These are phyloP conservation scores for Caenorhabditis sp. DNA, from an alignment of 2,888 invertebrate genomes.

Conservation along the genomic window DNA sequence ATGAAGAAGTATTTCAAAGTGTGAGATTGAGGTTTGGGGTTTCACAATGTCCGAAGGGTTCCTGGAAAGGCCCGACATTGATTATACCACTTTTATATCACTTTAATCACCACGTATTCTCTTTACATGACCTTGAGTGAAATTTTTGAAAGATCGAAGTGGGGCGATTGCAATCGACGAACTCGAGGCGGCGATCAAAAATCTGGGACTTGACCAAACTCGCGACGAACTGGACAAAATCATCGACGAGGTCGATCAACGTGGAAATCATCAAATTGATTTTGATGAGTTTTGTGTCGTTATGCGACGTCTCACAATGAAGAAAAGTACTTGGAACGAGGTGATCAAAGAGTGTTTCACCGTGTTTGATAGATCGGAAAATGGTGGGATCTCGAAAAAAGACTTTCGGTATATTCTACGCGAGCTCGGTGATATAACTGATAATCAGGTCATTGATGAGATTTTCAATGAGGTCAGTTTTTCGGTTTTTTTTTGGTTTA, in stretches of 20 bases:
- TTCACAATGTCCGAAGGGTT: too few species aligned
- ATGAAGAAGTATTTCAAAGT: too few species aligned
- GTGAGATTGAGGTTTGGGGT: too few species aligned
- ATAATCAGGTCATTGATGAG: slow-evolving; percentile 64
- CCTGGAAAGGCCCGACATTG: too few species aligned
- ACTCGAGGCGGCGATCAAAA: slow-evolving; percentile 66
- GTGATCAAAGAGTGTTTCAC: slow-evolving; percentile 46
- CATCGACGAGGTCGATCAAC: slow-evolving; percentile 66
- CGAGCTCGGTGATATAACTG: slow-evolving; percentile 67
- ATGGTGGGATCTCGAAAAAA: slow-evolving; percentile 61
- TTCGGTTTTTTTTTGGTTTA: too few species aligned
- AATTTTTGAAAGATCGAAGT: slow-evolving; percentile 58
- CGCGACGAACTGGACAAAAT: slow-evolving; percentile 66
- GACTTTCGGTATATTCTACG: slow-evolving; percentile 68
- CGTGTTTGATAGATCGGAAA: slow-evolving; percentile 54
- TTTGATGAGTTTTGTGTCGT: slow-evolving; percentile 66
- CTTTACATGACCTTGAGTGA: too few species aligned
- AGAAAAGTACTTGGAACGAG: slow-evolving; percentile 68
- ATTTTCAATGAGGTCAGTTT: slow-evolving; percentile 45
- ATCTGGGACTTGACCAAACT: slow-evolving; percentile 65
- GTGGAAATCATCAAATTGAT: slow-evolving; percentile 70
- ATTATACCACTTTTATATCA: too few species aligned
- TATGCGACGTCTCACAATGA: slow-evolving; percentile 63
- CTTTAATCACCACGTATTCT: too few species aligned
- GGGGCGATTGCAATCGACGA: slow-evolving; percentile 59